Evolutionary conservation across 2,113 vertebrate genomes (phyloP).

Genomic region (Cyphomyrus plagiostoma): DNA sequence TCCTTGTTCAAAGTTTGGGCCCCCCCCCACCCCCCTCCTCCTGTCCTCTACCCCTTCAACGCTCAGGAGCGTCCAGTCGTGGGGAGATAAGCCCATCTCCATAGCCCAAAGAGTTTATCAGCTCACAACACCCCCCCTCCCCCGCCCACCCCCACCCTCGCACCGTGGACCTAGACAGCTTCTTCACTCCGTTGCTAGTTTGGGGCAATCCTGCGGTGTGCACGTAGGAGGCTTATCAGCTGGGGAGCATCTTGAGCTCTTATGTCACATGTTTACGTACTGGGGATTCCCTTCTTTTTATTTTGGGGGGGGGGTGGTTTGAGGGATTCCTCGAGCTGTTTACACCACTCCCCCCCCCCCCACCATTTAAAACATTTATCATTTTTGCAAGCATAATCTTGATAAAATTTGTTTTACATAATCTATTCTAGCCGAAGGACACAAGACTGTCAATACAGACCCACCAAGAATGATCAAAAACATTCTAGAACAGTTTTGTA

Average conservation of each 20-base stretch:
- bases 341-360: background rate
- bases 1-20: slow-evolving; percentile 1
- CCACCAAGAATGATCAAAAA: background rate
- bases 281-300: slow-evolving; percentile 49
- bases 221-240: slow-evolving; percentile 32
- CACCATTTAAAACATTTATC: background rate
- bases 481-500: background rate
- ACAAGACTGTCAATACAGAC: background rate
- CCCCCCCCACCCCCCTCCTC: background rate
- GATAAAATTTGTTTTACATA: background rate
- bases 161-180: background rate
- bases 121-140: slow-evolving; percentile 59
- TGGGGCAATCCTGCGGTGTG: background rate
- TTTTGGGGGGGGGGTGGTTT: background rate
- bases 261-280: slow-evolving; percentile 50
- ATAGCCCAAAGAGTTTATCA: slow-evolving; percentile 51
- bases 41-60: background rate
- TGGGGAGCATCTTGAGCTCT: slow-evolving; percentile 33
- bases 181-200: background rate
- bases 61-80: slow-evolving; percentile 22
- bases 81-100: slow-evolving; percentile 49
- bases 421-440: background rate
- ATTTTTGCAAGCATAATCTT: background rate
- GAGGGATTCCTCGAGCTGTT: background rate
- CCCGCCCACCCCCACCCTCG: slow-evolving; percentile 48